Evolutionary conservation across 2,113 vertebrate genomes (phyloP), one percentile per base, ranked within the genome.

Genomic region (Seriola rivoliana): DNA sequence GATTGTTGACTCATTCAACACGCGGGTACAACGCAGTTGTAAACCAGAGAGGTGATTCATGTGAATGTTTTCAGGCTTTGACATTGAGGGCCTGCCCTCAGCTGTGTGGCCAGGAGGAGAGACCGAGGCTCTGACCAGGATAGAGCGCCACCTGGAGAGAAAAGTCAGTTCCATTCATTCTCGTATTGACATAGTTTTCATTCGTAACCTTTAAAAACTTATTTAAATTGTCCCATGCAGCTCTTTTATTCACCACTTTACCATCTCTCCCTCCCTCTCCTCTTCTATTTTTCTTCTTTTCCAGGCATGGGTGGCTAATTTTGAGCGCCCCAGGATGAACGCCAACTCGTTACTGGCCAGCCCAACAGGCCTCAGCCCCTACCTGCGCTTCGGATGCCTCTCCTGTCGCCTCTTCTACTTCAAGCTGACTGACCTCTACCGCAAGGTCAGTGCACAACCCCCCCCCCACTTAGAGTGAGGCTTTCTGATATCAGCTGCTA

Each of bases 341-440:
- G 94, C 95, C 50, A 95, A 95, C 87, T 96, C 95, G 9, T 82
- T 96, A 74, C 82, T 96, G 85, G 95, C 94, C 66, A 96, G 95
- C 72, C 94, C 95, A 0, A 96, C 95, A 0, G 95, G 95, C 81
- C 91, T 96, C 74, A 96, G 95, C 88, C 94, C 95, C 0, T 96
- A 95, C 89, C 92, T 96, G 23, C 95, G 95, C 40, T 96, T 96
- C 13, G 95, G 95, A 75, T 96, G 95, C 85, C 93, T 96, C 65
- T 95, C 95, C 74, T 96, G 95, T 32, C 95, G 94, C 54, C 95
- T 95, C 21, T 95, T 96, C 81, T 95, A 96, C 86, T 96, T 95
- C 88, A 95, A 96, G 74, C 94, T 96, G 86, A 96, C 95, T 0
- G 95, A 96, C 81, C 94, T 96, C 57, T 96, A 96, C 78, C 94